phyloP scores from a whole-genome alignment of 2,888 invertebrate genomes.

The Argyra leucocephala region DNA sequence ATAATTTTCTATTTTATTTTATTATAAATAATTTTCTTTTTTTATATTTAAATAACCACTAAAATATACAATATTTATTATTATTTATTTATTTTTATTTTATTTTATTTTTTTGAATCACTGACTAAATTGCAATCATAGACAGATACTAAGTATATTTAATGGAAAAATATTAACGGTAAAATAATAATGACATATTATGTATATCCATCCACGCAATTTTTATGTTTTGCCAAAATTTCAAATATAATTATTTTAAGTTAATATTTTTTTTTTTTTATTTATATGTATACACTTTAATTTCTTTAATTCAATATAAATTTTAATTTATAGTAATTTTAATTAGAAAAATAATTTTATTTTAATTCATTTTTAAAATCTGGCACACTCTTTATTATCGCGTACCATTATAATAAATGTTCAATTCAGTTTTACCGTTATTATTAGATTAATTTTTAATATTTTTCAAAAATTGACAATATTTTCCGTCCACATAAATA shows the following conservation, averaged over 20 bases:
- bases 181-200: not conserved
- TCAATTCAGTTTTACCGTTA: not conserved
- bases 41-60: too few relatives aligned
- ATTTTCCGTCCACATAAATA: too few relatives aligned
- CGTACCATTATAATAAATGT: not conserved
- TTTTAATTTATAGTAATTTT: not conserved
- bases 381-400: too few relatives aligned
- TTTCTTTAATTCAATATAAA: not conserved
- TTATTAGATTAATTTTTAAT: not conserved
- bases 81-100: not conserved
- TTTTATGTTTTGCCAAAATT: not conserved
- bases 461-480: not conserved
- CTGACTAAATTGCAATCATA: not conserved
- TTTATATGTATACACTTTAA: not conserved
- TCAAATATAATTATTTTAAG: not conserved
- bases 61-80: not conserved
- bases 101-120: not conserved
- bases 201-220: not conserved
- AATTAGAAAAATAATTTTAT: too few relatives aligned
- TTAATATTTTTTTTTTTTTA: not conserved
- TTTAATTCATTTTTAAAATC: not conserved
- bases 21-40: too few relatives aligned
- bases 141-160: not conserved
- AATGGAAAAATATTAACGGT: not conserved
- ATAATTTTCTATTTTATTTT: too few relatives aligned